A percentile compares a stretch with the other conserved stretches of the same genome.
phyloP scores from a whole-genome alignment of 2,113 vertebrate genomes.

The Perccottus glenii region DNA sequence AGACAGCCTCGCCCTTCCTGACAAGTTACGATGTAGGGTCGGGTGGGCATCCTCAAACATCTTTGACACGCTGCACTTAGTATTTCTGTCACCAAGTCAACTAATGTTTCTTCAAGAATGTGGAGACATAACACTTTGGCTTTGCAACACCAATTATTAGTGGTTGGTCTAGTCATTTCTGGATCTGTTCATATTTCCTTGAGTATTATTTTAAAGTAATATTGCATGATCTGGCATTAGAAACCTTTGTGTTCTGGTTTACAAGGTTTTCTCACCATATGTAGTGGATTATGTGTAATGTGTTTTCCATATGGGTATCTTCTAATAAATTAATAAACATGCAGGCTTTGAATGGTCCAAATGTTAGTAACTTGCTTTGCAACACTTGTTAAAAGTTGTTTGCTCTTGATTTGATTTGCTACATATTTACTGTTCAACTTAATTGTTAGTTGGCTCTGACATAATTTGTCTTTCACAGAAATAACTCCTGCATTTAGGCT shows the following conservation, averaged over 20 bases:
- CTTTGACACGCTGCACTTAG: constrained; percentile 53
- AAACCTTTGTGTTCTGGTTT: constrained; percentile 1
- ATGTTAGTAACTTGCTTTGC: constrained; percentile 17
- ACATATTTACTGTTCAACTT: constrained; percentile 54
- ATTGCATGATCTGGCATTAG: constrained; percentile 9
- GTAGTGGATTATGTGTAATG: constrained; percentile 43
- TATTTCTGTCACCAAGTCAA: constrained; percentile 61
- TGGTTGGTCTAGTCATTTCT: constrained; percentile 15
- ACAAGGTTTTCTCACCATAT: constrained; percentile 22
- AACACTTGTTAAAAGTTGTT: constrained; percentile 26
- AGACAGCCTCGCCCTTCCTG: constrained; percentile 51
- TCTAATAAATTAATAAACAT: constrained; percentile 33
- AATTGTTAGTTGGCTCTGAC: constrained; percentile 55
- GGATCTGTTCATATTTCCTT: constrained; percentile 16
- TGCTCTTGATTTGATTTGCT: constrained; percentile 44
- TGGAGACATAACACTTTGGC: constrained; percentile 20
- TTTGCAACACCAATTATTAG: constrained; percentile 12
- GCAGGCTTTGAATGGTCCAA: constrained; percentile 18
- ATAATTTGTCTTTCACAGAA: constrained; percentile 61
- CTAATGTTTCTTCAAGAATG: constrained; percentile 43
- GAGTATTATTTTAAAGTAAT: constrained; percentile 9
- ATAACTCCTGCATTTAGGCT: constrained; percentile 63
- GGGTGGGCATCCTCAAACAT: constrained; percentile 48
- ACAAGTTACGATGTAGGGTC: constrained; percentile 40
- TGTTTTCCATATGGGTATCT: constrained; percentile 42